Base-by-base conservation (phyloP, 2,797 vertebrate genomes). In the Centroberyx gerrardi region DNA sequence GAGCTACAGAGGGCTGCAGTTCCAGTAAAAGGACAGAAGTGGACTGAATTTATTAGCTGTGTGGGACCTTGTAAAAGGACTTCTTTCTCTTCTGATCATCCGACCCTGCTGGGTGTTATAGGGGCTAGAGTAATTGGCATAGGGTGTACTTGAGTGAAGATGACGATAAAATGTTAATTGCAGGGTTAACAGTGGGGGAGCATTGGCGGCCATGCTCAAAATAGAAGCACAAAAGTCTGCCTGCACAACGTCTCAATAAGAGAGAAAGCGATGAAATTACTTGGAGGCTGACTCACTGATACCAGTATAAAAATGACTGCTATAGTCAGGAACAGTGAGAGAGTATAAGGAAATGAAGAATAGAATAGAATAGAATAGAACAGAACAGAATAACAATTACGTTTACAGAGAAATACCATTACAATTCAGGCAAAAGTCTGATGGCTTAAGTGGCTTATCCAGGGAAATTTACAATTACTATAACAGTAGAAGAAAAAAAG, bases 191-290 rank as follows among this genome's bases (percentile, higher is more conserved):
- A 46, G 44, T 4, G 15, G 44, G 44, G 13, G 14, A 2, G 44
- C 44, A 46, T 46, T 17, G 33, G 14, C 60, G 55, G 46, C 29
- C 8, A n/a, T 42, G 53, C 62, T 82, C 44, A 72, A 46, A 85
- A 72, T 81, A 86, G 77, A 75, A 74, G 68, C 62, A 52, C 46
- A 48, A 58, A 48, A 51, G 22, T 40, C 62, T 59, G 48, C 18
- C 63, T 68, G 75, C 54, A 72, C 55, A 69, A 12, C 13, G 29
- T 72, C 67, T 62, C 48, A 52, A 46, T 71, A 40, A 17, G 60
- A 73, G 29, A 46, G 28, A 65, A 29, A 22, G 33, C 33, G 68
- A 58, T 62, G 56, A 60, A 38, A 73, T 22, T 0, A 74, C 56
- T 28, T 76, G 49, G 9, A 68, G 14, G 7, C 5, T 51, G 15